Base-by-base conservation (phyloP, 2,113 vertebrate species). In the Aix galericulata region DNA sequence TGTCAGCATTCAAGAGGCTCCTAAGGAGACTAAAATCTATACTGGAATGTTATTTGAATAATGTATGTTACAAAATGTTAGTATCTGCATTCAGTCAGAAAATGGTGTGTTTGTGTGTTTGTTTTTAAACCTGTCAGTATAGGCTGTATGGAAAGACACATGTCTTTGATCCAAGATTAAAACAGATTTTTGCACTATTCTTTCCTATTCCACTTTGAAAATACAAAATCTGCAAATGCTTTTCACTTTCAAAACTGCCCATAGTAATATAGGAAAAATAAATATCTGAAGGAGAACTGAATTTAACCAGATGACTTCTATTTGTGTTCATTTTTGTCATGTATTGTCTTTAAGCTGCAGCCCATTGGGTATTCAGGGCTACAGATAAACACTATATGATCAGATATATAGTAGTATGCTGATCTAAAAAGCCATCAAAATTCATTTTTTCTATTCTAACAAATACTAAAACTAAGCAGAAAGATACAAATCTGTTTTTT, bases 1-100 rank as follows among this genome's bases (percentile, higher is more conserved):
- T 95, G 93, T 94, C 71, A 77, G 86, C 50, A 66, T 79, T 48
- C 67, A 46, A 76, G 77, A 82, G 75, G 31, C 34, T 96, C 58
- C 87, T 64, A 86, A 86, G 53, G 95, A 94, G 88, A 68, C 36
- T 56, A 94, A 96, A 95, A 96, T 89, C 90, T 90, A 80, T 82
- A 94, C n/a, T 21, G 31, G 56, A 67, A 72, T 87, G 53, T 80
- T 95, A 87, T 84, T 83, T 93, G 83, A 94, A 82, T 88, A 94
- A 92, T 88, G 64, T 83, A 31, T 1, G 1, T 79, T 79, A 18
- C 56, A 56, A 92, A 92, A 91, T 31, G 25, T 94, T 76, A 59
- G 64, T 23, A 34, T 86, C 44, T 88, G 31, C 23, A 6, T 91
- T 90, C 68, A 86, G 14, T 56, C 29, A 66, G 48, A 29, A 88